Base-by-base conservation (phyloP, 1,140 invertebrate species). In the Dreissena polymorpha region DNA sequence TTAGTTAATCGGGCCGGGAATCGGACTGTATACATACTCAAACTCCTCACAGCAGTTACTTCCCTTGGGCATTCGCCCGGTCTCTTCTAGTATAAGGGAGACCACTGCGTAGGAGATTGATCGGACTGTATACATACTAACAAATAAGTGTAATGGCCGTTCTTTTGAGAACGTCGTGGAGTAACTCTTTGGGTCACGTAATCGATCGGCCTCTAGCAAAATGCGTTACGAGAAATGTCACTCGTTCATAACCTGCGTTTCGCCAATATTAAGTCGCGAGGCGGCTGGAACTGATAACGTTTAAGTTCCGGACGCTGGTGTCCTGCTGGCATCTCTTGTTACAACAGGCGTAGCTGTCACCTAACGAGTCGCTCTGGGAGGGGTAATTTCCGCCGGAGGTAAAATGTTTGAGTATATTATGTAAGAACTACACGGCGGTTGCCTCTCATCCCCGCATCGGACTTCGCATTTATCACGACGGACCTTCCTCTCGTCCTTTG, bases 171-270 rank as follows among this genome's bases (percentile, higher is more conserved):
- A 81, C 85, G 87, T 85, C 23, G 85, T 80, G 10, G 87, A 85
- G 70, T 89, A 88, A 18, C 63, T 0, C 49, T 69, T 65, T 25
- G 55, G 39, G 60, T 80, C 53, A 85, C 83, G 25, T 67, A 82
- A 85, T 21, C 71, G 69, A 57, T 86, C 65, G 10, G 63, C 73
- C 71, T 89, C 85, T 57, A 86, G 87, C n/a, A 82, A 67, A 64
- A 91, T 86, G 65, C 86, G 88, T 67, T 87, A 86, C 6, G 89
- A 88, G 82, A 91, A 91, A 10, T 88, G 86, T 71, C 86, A 82
- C 79, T 91, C 91, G 75, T 90, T 89, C 67, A 88, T 83, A 72
- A 90, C 88, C 67, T 90, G 88, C 60, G 89, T 89, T 74, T 89
- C 87, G 18, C 85, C 64, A 5, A 84, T 86, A 88, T 78, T 69